Conservation (phyloP, 2,888 invertebrate species). For the Globia sparganii region DNA sequence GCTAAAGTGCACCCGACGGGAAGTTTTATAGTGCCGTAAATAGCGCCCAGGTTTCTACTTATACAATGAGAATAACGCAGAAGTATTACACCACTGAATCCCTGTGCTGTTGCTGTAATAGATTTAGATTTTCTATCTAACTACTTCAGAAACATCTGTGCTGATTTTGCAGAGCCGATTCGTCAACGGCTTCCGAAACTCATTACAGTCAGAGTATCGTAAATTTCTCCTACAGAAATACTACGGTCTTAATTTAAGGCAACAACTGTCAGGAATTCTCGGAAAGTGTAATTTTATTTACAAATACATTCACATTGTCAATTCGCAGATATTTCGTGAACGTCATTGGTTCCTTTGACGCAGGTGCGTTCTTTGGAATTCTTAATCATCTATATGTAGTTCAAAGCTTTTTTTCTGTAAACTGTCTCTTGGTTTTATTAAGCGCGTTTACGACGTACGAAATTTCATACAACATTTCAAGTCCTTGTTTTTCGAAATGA, state of each 20-base stretch:
- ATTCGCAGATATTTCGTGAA: conserved; percentile 53
- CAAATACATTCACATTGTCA: conserved; percentile 62
- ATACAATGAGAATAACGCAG: conserved; percentile 59
- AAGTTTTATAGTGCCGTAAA: conserved; percentile 74
- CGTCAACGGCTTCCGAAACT: conserved; percentile 43
- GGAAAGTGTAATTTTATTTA: conserved; percentile 54
- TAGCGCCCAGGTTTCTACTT: conserved; percentile 58
- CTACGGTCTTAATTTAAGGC: conserved; percentile 44
- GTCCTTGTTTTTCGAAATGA: too few species aligned
- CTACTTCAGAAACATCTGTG: conserved; percentile 19
- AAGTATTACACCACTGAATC: conserved; percentile 47
- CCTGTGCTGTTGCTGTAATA: conserved; percentile 17
- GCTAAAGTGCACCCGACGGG: conserved; percentile 76
- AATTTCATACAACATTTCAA: too few species aligned
- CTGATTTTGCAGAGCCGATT: conserved; percentile 22
- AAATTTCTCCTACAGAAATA: conserved; percentile 43
- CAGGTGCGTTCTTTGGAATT: conserved; percentile 28
- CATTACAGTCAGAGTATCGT: conserved; percentile 41
- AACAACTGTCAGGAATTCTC: conserved; percentile 45
- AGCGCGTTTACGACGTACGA: too few species aligned
- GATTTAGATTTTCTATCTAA: conserved; percentile 33
- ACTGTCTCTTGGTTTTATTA: neutral
- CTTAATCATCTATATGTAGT: conserved; percentile 14
- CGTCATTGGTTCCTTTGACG: conserved; percentile 51
- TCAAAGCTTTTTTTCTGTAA: neutral